Evolutionary conservation across 2,888 invertebrate species (phyloP), one percentile per base, ranked within the genome.

Genomic region (Thera britannica): DNA sequence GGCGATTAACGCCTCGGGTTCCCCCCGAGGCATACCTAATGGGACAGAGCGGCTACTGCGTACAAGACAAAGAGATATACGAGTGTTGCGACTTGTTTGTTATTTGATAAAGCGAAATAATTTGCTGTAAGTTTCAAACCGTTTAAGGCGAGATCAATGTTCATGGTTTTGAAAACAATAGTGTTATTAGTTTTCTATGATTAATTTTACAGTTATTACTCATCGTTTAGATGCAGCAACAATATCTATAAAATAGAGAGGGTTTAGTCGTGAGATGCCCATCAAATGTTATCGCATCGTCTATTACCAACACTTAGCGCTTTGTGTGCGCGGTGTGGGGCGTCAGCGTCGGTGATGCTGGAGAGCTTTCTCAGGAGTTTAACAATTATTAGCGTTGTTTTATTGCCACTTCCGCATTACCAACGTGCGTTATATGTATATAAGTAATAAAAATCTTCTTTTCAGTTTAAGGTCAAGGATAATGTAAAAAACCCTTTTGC

Each of bases 301-400:
- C 68, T 64, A 72, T 73, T 70, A 76, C 70, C 71, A 58, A 65
- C 74, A 66, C 66, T 70, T 70, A 71, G 48, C 68, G 70, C 69
- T 73, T 69, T 73, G 73, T 69, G 71, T 68, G 62, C 2, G 44
- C 8, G 44, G 44, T 9, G 44, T 6, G 38, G 38, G 38, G 4
- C 4, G 38, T 3, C 38, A 6, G 4, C 2, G 44, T 9, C 7
- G 9, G 9, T 9, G 44, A 9, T 57, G 65, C 65, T 69, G 51
- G 56, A 23, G 55, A 55, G 61, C 66, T 67, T 54, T 62, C 67
- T 59, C 55, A 61, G 46, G 7, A 11, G 54, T 64, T 65, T 55
- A 46, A 66, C 60, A 61, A 66, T 54, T 36, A 54, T 54, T 23
- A 23, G 49, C 12, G 56, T 61, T 56, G 44, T 60, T 60, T 51